These are phyloP conservation scores for Oncorhynchus clarkii DNA, from an alignment of 2,113 vertebrate genomes.

Conservation along the genomic window DNA sequence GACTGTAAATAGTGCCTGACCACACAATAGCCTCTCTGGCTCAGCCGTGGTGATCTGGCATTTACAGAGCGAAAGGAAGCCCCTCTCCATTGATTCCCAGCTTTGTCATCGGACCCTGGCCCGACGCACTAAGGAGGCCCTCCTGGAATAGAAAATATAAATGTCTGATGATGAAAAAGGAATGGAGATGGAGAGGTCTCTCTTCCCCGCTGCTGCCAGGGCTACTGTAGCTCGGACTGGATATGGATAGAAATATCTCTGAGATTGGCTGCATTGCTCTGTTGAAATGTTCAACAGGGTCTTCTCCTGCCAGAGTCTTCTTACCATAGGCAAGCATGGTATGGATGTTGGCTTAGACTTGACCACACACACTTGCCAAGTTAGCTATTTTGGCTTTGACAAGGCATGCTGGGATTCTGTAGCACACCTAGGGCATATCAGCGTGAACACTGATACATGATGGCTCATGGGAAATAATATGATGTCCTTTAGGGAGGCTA, in stretches of 20 bases:
- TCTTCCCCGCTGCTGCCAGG: not conserved
- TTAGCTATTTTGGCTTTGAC: not conserved
- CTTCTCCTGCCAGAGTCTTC: too few species aligned
- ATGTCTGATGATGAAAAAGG: conserved; percentile 24
- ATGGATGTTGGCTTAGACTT: not conserved
- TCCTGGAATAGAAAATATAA: conserved; percentile 11
- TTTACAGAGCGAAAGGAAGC: not conserved
- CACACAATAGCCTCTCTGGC: not conserved
- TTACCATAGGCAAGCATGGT: not conserved
- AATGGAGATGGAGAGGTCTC: not conserved
- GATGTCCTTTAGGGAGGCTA: too few species aligned
- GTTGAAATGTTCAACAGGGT: not conserved
- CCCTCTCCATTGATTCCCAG: conserved; percentile 4
- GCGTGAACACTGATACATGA: too few species aligned
- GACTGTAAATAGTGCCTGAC: not conserved
- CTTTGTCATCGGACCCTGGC: conserved; percentile 16
- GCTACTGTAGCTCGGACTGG: not conserved
- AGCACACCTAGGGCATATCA: too few species aligned
- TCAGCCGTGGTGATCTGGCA: not conserved
- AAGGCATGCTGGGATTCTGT: not conserved
- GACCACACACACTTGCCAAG: not conserved
- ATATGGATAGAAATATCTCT: not conserved
- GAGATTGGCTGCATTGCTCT: not conserved
- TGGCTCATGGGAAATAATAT: too few species aligned
- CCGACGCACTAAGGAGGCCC: not conserved